Conservation (phyloP, 2,113 vertebrate species). For the Speoplatyrhinus poulsoni region DNA sequence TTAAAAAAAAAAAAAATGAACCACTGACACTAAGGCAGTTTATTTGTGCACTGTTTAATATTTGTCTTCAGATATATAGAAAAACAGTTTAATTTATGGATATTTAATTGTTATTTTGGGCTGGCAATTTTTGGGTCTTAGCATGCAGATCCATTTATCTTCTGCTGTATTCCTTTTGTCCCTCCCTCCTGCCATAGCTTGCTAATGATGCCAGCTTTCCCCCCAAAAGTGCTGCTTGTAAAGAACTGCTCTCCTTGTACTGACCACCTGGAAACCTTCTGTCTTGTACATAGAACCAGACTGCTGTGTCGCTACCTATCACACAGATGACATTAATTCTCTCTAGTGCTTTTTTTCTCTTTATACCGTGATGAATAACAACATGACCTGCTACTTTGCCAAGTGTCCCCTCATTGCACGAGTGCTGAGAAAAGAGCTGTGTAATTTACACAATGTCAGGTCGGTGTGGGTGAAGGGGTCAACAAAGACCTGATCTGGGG, state of each 20-base stretch:
- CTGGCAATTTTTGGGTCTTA: slow-evolving; percentile 59
- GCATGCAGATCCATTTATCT: slow-evolving; percentile 66
- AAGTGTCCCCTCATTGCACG: slow-evolving; percentile 34
- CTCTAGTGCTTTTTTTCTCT: slow-evolving; percentile 42
- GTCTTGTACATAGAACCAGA: slow-evolving; percentile 83
- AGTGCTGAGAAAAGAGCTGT: slow-evolving; percentile 32
- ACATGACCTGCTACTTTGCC: slow-evolving; percentile 49
- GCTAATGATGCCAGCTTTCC: slow-evolving; percentile 57
- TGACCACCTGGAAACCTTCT: slow-evolving; percentile 68
- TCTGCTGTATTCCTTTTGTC: slow-evolving; percentile 38
- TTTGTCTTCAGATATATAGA: slow-evolving; percentile 25
- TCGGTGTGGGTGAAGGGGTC: slow-evolving; percentile 19
- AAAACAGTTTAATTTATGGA: slow-evolving; percentile 24
- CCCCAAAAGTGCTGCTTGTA: slow-evolving; percentile 67
- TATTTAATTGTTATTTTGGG: slow-evolving; percentile 53
- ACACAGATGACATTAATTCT: slow-evolving; percentile 69
- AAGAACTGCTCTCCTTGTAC: slow-evolving; percentile 66
- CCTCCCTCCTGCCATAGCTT: slow-evolving; percentile 62
- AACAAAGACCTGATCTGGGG: background rate
- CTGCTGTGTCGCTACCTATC: slow-evolving; percentile 69
- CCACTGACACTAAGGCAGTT: slow-evolving; percentile 23
- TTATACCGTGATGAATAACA: slow-evolving; percentile 68
- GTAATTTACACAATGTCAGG: slow-evolving; percentile 18
- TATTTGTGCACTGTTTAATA: slow-evolving; percentile 28
- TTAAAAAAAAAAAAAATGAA: slow-evolving; percentile 8